Evolutionary conservation across 2,113 vertebrate genomes (phyloP), one percentile per base, ranked within the genome.

Genomic region (Hippocampus comes): DNA sequence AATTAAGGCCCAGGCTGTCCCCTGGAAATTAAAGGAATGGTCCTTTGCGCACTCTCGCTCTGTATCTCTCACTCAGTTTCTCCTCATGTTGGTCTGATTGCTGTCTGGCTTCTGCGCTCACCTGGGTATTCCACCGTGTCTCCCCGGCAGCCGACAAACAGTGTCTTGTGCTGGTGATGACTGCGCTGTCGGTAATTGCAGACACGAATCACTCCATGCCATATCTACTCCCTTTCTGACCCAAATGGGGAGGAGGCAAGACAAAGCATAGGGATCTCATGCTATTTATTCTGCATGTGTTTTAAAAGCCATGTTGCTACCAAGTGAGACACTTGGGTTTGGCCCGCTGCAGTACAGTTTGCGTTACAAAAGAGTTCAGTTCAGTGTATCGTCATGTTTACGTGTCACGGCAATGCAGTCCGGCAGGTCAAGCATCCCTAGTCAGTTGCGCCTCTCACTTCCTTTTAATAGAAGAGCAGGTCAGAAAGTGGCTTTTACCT

Each of bases 1-100:
- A 90, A 90, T 90, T 91, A 91, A 91, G 88, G 84, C 84, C 90
- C 77, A 72, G 78, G 84, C 81, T 85, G 83, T 89, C 86, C 90
- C 87, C 88, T 89, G 88, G 78, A 91, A 89, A 88, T 90, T 85
- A 91, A 91, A 88, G 83, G 90, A 90, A 89, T 84, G 86, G 86
- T 85, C 81, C 88, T 88, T 87, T 88, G 83, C 88, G 84, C 86
- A 70, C 75, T 63, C 76, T 71, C 43, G 63, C 53, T 41, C 42
- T 63, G 41, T 67, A 73, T 38, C 71, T 73, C 76, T 65, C 30
- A 59, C 59, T 75, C 59, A 23, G 68, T 68, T 72, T 76, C 81
- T 61, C 60, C 85, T 66, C 43, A 27, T 82, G 82, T 82, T 78
- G 81, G 87, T 86, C 87, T 90, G 90, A 91, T 90, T 89, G 87